phyloP scores from a whole-genome alignment of 2,113 vertebrate species.

The Struthidea cinerea region DNA sequence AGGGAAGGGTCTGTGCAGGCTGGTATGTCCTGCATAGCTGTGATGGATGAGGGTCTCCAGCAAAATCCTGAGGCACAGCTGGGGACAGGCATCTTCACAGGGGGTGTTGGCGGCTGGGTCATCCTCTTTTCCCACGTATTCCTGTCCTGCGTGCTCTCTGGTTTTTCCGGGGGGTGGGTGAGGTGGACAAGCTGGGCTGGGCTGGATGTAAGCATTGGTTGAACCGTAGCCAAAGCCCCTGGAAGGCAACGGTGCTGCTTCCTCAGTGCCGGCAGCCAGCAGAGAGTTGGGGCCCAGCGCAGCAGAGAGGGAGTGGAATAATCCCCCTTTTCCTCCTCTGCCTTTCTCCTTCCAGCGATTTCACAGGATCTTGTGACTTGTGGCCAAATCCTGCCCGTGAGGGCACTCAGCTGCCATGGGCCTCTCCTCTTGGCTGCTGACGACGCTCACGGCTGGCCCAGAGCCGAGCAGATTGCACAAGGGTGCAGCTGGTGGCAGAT shows the following conservation, averaged over 20 bases:
- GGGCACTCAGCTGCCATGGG: neutral
- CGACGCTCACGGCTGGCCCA: neutral
- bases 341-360: neutral
- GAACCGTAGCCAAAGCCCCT: neutral
- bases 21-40: neutral
- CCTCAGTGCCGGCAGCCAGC: fast-evolving
- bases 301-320: neutral
- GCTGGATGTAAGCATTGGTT: neutral
- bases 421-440: neutral
- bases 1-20: neutral
- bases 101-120: neutral
- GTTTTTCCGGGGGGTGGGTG: fast-evolving
- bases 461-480: neutral
- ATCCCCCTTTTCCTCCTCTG: neutral
- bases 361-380: neutral
- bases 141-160: fast-evolving
- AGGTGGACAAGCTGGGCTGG: fast-evolving
- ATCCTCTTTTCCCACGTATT: neutral
- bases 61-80: neutral
- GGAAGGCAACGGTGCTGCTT: neutral
- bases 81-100: fast-evolving
- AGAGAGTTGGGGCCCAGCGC: neutral
- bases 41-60: neutral
- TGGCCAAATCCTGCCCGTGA: neutral
- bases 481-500: constrained; percentile 19